phyloP scores from a whole-genome alignment of 2,113 vertebrate species.

The Tachysurus vachellii region DNA sequence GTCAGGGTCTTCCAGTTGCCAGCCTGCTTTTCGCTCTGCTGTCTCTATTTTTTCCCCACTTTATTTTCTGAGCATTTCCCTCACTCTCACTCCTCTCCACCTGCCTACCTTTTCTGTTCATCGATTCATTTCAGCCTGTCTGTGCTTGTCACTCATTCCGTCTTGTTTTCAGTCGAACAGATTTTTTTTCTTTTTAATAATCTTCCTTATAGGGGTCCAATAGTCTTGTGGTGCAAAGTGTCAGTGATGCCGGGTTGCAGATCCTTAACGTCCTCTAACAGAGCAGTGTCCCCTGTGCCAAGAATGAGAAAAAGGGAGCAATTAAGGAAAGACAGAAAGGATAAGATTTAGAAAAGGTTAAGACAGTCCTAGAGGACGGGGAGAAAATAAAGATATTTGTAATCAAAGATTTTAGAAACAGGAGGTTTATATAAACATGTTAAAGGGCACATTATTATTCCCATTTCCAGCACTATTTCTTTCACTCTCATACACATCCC shows the following conservation, averaged over 20 bases:
- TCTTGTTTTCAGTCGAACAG: neutral
- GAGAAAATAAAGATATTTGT: neutral
- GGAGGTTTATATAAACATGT: neutral
- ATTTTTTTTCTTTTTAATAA: neutral
- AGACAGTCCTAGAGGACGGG: neutral
- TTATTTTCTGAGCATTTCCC: neutral
- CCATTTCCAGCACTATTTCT: neutral
- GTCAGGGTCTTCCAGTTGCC: neutral
- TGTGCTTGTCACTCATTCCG: conserved; percentile 21
- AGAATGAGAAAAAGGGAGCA: conserved; percentile 11
- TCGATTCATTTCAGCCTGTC: conserved; percentile 19
- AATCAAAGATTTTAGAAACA: neutral
- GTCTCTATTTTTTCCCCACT: neutral
- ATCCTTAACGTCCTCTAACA: neutral
- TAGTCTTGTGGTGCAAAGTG: neutral
- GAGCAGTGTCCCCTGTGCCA: neutral
- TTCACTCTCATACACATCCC: neutral
- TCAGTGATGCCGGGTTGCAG: neutral
- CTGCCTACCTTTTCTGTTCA: conserved; percentile 16
- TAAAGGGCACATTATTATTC: neutral
- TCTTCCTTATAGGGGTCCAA: neutral
- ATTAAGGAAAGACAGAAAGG: neutral
- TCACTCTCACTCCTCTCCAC: neutral
- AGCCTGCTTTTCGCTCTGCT: conserved; percentile 1
- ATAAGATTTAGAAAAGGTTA: neutral